Evolutionary conservation across 2,113 vertebrate genomes (phyloP), one percentile per base, ranked within the genome.

Genomic region (Gymnorhina tibicen): DNA sequence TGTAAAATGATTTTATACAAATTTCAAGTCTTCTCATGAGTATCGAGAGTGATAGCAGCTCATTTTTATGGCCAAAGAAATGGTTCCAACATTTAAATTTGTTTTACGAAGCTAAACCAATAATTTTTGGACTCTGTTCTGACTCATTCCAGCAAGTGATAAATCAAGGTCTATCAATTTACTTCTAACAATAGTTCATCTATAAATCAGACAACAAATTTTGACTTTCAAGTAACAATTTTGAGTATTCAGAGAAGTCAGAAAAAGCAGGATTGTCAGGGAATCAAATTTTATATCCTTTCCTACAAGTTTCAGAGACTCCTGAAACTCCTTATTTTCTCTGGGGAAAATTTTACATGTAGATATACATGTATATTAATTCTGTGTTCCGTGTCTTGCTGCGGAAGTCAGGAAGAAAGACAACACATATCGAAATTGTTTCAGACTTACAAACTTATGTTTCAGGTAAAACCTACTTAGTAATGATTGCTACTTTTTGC

Each of bases 391-490:
- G 1, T n/a, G 63, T 11, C 26, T 74, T 87, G 26, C 9, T 50
- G 14, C 41, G 39, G 39, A 87, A 58, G 20, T 67, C 35, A 50
- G 26, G 18, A 67, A 37, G n/a, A 94, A 94, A 70, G 17, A 67
- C 22, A 83, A 23, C 27, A 41, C 2, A 0, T 30, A 44, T 4
- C 0, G 0, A 90, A 95, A 73, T 19, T 33, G 4, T 52, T 16
- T 68, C 20, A 62, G 50, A 46, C 11, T 30, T 78, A 49, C 2
- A 85, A 56, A 82, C 33, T 49, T 63, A 23, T 16, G 26, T 84
- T 94, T 30, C 37, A 87, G 16, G 49, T 42, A 83, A 55, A 72
- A 49, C 20, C 32, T 53, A 24, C 33, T 9, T 87, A 33, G 32
- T 62, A 81, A 60, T n/a, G 39, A 32, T 53, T 60, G 10, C 11